Conservation (phyloP, 2,797 vertebrate genomes). For the Rhincodon typus region DNA sequence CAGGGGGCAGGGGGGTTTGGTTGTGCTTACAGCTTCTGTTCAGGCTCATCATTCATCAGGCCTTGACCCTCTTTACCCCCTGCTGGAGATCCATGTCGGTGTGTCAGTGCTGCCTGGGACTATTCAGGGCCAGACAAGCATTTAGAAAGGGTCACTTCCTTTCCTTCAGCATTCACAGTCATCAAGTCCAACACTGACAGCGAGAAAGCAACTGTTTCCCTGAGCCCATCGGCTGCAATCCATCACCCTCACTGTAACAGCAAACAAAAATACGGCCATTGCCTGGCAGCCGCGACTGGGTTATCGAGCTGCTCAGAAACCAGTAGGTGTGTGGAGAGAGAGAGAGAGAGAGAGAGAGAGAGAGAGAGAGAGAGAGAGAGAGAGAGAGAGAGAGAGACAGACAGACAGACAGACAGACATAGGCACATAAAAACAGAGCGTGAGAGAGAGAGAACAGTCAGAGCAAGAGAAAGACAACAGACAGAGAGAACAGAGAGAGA, state of each 20-base stretch:
- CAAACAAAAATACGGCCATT: neutral
- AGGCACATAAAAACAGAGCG: no score
- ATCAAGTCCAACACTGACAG: neutral
- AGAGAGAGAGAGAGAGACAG: no score
- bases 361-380: no score
- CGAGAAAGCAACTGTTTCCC: slow-evolving; percentile 1
- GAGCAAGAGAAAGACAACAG: neutral
- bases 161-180: neutral
- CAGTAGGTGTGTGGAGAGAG: neutral
- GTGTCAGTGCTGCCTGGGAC: slow-evolving; percentile 47
- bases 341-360: no score
- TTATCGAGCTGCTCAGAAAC: neutral
- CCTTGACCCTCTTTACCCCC: slow-evolving; percentile 47
- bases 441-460: no score
- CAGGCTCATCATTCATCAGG: slow-evolving; percentile 58
- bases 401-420: no score
- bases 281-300: neutral
- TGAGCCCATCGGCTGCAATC: neutral
- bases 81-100: slow-evolving; percentile 57
- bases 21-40: slow-evolving; percentile 54
- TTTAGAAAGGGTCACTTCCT: slow-evolving; percentile 44
- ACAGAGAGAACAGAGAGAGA: neutral
- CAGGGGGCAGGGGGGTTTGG: no score
- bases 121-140: slow-evolving; percentile 42
- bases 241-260: neutral